Evolutionary conservation across 2,888 invertebrate species (phyloP).

Genomic region (Ennomos erosarius): DNA sequence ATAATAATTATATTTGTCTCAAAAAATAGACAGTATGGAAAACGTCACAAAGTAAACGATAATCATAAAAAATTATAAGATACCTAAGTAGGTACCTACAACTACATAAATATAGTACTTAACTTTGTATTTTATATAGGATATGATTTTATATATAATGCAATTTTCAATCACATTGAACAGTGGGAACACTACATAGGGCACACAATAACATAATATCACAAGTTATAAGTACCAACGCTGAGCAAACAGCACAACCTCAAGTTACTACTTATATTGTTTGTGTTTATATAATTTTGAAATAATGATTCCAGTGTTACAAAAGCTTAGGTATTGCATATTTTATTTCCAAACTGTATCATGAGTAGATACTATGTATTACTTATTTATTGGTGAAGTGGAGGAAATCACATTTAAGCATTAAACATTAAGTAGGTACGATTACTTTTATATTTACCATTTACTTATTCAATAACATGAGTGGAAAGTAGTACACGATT

Average conservation of each 20-base stretch:
- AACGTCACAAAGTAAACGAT: neutral
- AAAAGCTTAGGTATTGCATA: too few species aligned
- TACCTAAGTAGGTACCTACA: neutral
- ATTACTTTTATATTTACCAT: neutral
- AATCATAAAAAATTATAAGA: conserved; percentile 1
- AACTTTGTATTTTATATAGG: neutral
- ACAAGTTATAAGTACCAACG: conserved; percentile 48
- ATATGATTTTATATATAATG: neutral
- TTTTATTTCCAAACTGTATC: too few species aligned
- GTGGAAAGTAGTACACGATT: too few species aligned
- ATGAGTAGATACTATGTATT: too few species aligned
- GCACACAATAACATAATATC: conserved; percentile 45
- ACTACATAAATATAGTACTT: too few species aligned
- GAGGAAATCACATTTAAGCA: neutral
- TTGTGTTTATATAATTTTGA: neutral
- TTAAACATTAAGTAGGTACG: too few species aligned
- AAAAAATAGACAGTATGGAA: too few species aligned
- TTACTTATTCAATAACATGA: neutral
- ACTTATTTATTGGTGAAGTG: neutral
- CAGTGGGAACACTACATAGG: conserved; percentile 34
- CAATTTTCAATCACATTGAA: conserved; percentile 50
- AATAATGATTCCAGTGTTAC: too few species aligned
- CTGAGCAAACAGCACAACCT: conserved; percentile 73
- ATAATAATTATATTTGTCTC: too few species aligned
- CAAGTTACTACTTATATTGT: conserved; percentile 12